Base-by-base conservation (phyloP, 1,140 invertebrate genomes). In the Sinella curviseta region DNA sequence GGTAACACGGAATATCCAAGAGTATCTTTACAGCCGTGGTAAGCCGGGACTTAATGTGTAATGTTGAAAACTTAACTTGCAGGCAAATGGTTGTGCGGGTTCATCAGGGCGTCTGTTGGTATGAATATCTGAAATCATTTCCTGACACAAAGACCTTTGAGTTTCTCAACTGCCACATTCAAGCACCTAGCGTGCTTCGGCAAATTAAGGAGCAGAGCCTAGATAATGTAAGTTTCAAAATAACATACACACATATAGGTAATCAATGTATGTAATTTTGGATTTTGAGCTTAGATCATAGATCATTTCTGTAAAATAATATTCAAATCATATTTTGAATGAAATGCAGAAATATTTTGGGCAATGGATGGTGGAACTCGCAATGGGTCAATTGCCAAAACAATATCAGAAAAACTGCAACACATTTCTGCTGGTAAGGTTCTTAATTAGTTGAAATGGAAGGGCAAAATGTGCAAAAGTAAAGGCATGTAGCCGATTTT, bases 281-380 rank as follows among this genome's bases (percentile, higher is more conserved):
- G 39, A 20, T 48, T 48, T 48, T n/a, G n/a, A 60, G 12, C 14
- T 14, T 60, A 60, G 4, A 17, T 60, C 12, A 60, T 17, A 48
- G 4, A 48, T 48, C 39, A 48, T 48, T 4, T 48, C 39, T 48
- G 17, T 4, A 48, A 48, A 48, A 48, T 48, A n/a, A n/a, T n/a
- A n/a, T n/a, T n/a, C 57, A 60, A 12, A 3, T 70, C 8, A 70
- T 30, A 31, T 70, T 30, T 31, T 33, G 4, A n/a, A n/a, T n/a
- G n/a, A n/a, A n/a, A n/a, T 17, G 31, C 30, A 70, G 65, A 70
- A 70, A 70, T 70, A 70, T n/a, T 70, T 70, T 70, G 65, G 65
- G 1, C 26, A 70, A 8, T 70, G 65, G 65, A 70, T 70, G 65
- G 1, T 31, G 12, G 28, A 70, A 8, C n/a, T 70, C 1, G 65